Base-by-base conservation (phyloP, 2,888 invertebrate species). In the Hemistola chrysoprasaria region DNA sequence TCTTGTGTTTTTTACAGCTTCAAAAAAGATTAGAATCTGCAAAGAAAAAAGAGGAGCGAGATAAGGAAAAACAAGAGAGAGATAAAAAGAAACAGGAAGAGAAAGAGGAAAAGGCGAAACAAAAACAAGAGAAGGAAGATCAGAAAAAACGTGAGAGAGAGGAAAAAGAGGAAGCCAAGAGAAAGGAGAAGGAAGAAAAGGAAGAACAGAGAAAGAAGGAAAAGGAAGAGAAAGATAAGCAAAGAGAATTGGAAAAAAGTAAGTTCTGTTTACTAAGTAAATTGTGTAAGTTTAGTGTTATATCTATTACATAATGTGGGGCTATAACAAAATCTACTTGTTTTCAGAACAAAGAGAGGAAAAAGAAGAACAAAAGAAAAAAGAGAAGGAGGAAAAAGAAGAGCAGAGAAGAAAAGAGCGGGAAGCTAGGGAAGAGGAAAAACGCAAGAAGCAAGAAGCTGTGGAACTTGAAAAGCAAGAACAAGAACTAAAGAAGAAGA, bases 401-500 rank as follows among this genome's bases (percentile, higher is more conserved):
- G 90, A 90, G 56, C 83, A 88, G 33, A 79, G 62, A 44, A 74
- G 71, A 29, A 90, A 90, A 53, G 90, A 90, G 50, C 83, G 85
- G 49, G 92, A 90, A 64, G 90, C 84, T 6, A 77, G 80, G 58
- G 91, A 91, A 47, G 92, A 92, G 56, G 91, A 92, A 43, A 92
- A 89, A 50, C 82, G 90, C 6, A 92, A 92, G 50, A 92, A 91
- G 54, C 94, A 85, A 59, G 91, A 90, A 65, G 91, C 86, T 35
- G 80, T 91, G 65, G 91, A 92, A 62, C 82, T 91, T 45, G 91
- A 91, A 49, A 94, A 92, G 58, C 90, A 92, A 54, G 95, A 94
- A 71, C 92, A 92, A 34, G 93, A 94, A 67, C 90, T 93, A 6
- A 94, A 93, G 56, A 94, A 95, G 65, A 94, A 94, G 54, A 95